Evolutionary conservation across 2,797 vertebrate genomes (phyloP), one percentile per base, ranked within the genome.

Genomic region (Antennarius maculatus): DNA sequence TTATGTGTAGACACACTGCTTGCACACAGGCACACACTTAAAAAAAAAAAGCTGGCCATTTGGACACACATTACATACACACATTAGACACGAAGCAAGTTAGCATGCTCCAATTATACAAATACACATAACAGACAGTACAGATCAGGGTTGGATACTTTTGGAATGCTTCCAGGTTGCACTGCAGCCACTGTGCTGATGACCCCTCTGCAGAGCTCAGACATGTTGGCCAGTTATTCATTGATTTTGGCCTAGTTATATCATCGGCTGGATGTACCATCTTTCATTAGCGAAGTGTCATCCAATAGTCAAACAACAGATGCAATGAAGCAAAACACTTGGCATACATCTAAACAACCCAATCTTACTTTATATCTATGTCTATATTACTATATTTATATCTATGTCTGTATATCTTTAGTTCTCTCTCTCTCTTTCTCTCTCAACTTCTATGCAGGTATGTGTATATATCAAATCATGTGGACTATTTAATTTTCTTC

Each of bases 81-180:
- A 67, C 52, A 79, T 79, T 73, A 81, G 78, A 81, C 79, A 88
- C 76, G 61, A 80, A 65, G 66, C 74, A 78, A 81, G 76, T 91
- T 92, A 86, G 85, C 84, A 86, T 83, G 89, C 87, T 89, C 88
- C 81, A 89, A 79, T 89, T 91, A 81, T 79, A 85, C 85, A 87
- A 88, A 86, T 78, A 83, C 89, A 82, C 83, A 85, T 60, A 75
- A 73, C 65, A 70, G 69, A 56, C 59, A 66, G 68, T 34, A 31
- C 61, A 71, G 75, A 76, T 76, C 61, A 59, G 79, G 82, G 82
- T 84, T 81, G 79, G 82, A 82, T 59, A 52, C 51, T 27, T 59
- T 43, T 86, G 80, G 88, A 84, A 53, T 81, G 57, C 3, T 61
- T 87, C 83, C 88, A 89, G 78, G 83, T 86, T 81, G 79, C 80